These are phyloP conservation scores for Gobius niger DNA, from an alignment of 2,113 vertebrate species.

Conservation along the genomic window DNA sequence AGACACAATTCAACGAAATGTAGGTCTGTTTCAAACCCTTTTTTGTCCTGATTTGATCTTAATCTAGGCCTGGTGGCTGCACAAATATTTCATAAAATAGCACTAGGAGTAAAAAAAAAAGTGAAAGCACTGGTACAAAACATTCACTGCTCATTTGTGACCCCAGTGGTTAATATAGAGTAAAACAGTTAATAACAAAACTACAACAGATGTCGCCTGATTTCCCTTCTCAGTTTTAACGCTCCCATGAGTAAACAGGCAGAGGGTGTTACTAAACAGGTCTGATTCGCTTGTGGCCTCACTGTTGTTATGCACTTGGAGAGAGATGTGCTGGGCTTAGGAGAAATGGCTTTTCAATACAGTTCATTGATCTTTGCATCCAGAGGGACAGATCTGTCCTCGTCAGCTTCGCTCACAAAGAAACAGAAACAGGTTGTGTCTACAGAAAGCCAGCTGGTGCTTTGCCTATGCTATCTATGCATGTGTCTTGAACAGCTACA, in stretches of 20 bases:
- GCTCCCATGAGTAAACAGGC: slow-evolving; percentile 13
- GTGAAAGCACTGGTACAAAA: background rate
- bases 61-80: too few species aligned
- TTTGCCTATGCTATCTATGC: slow-evolving; percentile 14
- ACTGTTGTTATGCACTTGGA: slow-evolving; percentile 19
- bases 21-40: too few species aligned
- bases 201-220: background rate
- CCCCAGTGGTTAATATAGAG: background rate
- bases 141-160: background rate
- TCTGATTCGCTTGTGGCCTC: slow-evolving; percentile 24
- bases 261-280: slow-evolving; percentile 13
- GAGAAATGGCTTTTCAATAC: slow-evolving; percentile 46
- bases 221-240: background rate
- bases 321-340: slow-evolving; percentile 27
- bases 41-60: too few species aligned
- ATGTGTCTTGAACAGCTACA: slow-evolving; percentile 39
- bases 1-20: too few species aligned
- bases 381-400: slow-evolving; percentile 35
- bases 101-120: too few species aligned
- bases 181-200: background rate
- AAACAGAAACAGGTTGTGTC: slow-evolving; percentile 2
- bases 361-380: slow-evolving; percentile 46
- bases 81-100: too few species aligned
- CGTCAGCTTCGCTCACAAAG: slow-evolving; percentile 16
- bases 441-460: slow-evolving; percentile 34